Evolutionary conservation across 2,113 vertebrate species (phyloP).

Genomic region (Platichthys flesus): DNA sequence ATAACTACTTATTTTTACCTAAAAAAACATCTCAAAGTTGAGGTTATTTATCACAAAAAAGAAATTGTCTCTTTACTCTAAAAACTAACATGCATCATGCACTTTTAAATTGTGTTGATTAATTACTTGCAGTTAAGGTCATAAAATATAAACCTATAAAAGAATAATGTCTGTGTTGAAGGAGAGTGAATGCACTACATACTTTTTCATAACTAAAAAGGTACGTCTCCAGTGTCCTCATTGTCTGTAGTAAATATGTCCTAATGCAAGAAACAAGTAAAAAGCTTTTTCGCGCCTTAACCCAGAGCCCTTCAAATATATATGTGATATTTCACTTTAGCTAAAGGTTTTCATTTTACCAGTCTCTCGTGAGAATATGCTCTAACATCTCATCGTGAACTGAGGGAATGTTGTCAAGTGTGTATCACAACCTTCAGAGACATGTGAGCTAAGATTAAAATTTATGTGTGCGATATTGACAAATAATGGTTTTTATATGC

Average conservation of each 20-base stretch:
- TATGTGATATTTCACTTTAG: slow-evolving; percentile 16
- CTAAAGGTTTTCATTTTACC: slow-evolving; percentile 17
- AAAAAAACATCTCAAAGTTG: slow-evolving; percentile 37
- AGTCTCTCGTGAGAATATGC: neutral
- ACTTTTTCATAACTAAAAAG: slow-evolving; percentile 38
- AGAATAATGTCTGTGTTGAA: slow-evolving; percentile 24
- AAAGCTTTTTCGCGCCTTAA: slow-evolving; percentile 67
- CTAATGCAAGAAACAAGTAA: slow-evolving; percentile 20
- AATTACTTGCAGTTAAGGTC: slow-evolving; percentile 45
- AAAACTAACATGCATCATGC: slow-evolving; percentile 61
- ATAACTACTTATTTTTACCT: slow-evolving; percentile 57
- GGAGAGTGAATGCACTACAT: slow-evolving; percentile 54
- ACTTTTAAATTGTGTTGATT: slow-evolving; percentile 77
- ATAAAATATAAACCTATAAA: slow-evolving; percentile 16
- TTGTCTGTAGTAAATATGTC: slow-evolving; percentile 39
- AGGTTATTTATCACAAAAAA: slow-evolving; percentile 9
- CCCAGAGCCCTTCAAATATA: slow-evolving; percentile 61
- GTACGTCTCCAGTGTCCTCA: slow-evolving; percentile 37
- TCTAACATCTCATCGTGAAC: neutral
- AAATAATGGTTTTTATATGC: slow-evolving; percentile 28
- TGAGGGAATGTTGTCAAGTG: neutral
- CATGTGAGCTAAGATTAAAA: slow-evolving; percentile 2
- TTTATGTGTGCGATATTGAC: slow-evolving; percentile 27
- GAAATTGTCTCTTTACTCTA: slow-evolving; percentile 1
- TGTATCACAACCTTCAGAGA: neutral